Base-by-base conservation (phyloP, 2,113 vertebrate genomes). In the Brachyhypopomus occidentalis region DNA sequence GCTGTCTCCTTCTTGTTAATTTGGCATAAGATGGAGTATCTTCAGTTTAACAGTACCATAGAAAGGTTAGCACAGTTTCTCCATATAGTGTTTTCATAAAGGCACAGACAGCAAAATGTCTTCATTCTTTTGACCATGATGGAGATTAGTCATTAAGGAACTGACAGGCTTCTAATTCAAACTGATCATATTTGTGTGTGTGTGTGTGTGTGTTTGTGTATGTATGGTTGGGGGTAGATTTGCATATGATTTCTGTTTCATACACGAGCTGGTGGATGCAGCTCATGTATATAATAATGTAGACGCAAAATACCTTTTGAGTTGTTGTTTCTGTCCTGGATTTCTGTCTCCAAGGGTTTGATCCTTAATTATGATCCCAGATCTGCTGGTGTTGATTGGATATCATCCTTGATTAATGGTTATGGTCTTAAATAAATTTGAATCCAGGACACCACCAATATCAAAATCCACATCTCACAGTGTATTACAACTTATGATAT, bases 91-190 rank as follows among this genome's bases (percentile, higher is more conserved):
- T 34, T 19, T 16, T n/a, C 41, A 77, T 77, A 4, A 11, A 45
- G 59, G 34, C 14, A 76, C 19, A 45, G 72, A 16, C 72, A 62
- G 41, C 6, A 62, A 62, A 12, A 63, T 25, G 52, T 52, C 62
- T 27, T 22, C 62, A 64, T 77, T 52, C 27, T 27, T 78, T 22
- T 59, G 27, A 70, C 69, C 36, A n/a, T 83, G 67, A 75, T 66
- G 41, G 76, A 83, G 48, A 58, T 2, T 14, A 12, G 23, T 22
- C 20, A 58, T 67, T 74, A 83, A 41, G 36, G 48, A 79, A 27
- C n/a, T 79, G 70, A 59, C 82, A 79, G 63, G 62, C 11, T 62
- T 71, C 22, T 70, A 56, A 81, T 77, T 30, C 64, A 55, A 64
- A 83, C 72, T 70, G 64, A 48, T 58, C 45, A 14, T 48, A 8